Evolutionary conservation across 2,888 invertebrate species (phyloP).

Genomic region (Caenorhabditis uteleia): DNA sequence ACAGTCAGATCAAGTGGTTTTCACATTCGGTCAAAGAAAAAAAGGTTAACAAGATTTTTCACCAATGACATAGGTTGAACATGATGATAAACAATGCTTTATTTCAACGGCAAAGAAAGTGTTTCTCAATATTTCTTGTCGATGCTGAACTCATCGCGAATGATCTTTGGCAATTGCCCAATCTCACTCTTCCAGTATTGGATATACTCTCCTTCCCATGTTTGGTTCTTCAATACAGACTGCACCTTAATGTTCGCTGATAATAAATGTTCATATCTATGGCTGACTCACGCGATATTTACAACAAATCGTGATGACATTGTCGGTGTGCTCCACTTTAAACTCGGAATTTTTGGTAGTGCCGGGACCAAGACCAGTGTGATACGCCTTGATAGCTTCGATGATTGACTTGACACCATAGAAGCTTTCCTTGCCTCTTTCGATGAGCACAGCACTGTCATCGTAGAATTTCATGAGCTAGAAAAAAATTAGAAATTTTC

Average conservation of each 20-base stretch:
- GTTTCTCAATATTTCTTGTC: slow-evolving; percentile 23
- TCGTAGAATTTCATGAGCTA: slow-evolving; percentile 30
- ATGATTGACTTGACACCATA: slow-evolving; percentile 26
- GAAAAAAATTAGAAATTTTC: neutral
- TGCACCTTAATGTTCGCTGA: slow-evolving; percentile 31
- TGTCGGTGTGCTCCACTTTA: slow-evolving; percentile 27
- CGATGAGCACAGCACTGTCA: slow-evolving; percentile 32
- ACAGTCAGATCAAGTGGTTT: too few relatives aligned
- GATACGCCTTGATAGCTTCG: slow-evolving; percentile 31
- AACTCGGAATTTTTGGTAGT: slow-evolving; percentile 33
- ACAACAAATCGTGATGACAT: slow-evolving; percentile 22
- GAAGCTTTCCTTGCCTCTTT: slow-evolving; percentile 26
- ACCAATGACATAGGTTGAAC: too few relatives aligned
- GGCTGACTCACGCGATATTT: slow-evolving; percentile 28
- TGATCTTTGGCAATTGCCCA: slow-evolving; percentile 27
- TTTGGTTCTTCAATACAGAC: slow-evolving; percentile 24
- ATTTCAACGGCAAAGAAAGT: too few relatives aligned
- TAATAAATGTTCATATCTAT: neutral
- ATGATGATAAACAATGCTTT: too few relatives aligned
- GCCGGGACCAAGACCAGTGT: slow-evolving; percentile 24
- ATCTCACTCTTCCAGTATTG: slow-evolving; percentile 34
- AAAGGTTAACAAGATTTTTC: too few relatives aligned
- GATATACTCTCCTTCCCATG: slow-evolving; percentile 33
- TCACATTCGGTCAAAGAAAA: too few relatives aligned
- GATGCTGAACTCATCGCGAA: slow-evolving; percentile 41